phyloP scores from a whole-genome alignment of 1,140 invertebrate species.

The Ips nitidus region DNA sequence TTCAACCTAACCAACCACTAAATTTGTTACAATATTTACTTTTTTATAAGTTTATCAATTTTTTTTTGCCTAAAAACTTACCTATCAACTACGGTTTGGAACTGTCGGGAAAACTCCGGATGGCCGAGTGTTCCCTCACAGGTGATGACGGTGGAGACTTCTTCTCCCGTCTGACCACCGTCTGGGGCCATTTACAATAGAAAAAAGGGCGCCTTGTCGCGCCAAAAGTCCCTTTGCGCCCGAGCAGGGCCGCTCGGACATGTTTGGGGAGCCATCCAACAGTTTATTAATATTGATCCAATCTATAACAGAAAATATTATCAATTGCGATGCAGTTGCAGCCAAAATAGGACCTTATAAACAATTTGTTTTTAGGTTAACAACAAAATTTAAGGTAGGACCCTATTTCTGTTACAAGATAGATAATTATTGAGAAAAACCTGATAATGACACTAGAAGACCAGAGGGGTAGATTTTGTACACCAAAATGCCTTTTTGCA shows the following conservation, averaged over 20 bases:
- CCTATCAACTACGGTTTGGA: conserved; percentile 65
- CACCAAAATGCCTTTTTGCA: too few species aligned
- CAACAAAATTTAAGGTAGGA: too few species aligned
- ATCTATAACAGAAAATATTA: neutral
- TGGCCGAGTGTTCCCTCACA: conserved; percentile 79
- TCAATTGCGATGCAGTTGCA: too few species aligned
- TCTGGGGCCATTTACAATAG: conserved; percentile 69
- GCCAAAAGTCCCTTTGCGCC: conserved; percentile 22
- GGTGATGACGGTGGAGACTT: conserved; percentile 66
- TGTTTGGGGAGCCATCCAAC: conserved; percentile 29
- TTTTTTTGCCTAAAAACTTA: conserved; percentile 12
- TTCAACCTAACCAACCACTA: conserved; percentile 56
- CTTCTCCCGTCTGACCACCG: conserved; percentile 70
- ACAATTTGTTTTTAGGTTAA: too few species aligned
- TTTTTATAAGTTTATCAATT: neutral
- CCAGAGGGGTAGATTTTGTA: too few species aligned
- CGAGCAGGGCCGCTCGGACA: conserved; percentile 24
- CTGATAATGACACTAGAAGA: too few species aligned
- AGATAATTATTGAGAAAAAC: too few species aligned
- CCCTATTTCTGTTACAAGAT: too few species aligned
- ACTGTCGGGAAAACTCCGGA: conserved; percentile 69
- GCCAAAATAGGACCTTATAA: too few species aligned
- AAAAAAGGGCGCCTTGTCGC: conserved; percentile 25
- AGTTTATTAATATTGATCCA: neutral
- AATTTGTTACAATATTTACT: conserved; percentile 1